Conservation (phyloP, 1,140 invertebrate genomes). For the Pseudomyrmex concolor region DNA sequence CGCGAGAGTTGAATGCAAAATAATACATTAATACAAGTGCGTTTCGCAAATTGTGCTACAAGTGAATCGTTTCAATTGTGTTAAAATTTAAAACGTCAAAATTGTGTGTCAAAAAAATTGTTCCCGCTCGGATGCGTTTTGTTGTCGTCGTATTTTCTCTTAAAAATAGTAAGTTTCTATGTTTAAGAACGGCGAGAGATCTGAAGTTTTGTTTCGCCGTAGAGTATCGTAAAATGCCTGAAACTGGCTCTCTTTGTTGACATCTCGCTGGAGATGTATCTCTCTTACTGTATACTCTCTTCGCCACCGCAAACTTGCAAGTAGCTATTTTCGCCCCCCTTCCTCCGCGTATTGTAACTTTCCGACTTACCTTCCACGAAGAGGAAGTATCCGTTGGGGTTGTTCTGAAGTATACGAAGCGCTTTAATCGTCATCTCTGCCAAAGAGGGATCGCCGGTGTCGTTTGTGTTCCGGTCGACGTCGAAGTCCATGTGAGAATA, state of each 20-base stretch:
- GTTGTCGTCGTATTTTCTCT: background rate
- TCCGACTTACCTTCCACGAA: slow-evolving; percentile 92
- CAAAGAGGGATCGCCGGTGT: slow-evolving; percentile 90
- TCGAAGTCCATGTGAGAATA: slow-evolving; percentile 87
- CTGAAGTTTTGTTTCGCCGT: slow-evolving; percentile 7
- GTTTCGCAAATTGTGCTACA: background rate
- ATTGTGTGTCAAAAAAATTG: background rate
- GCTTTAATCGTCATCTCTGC: slow-evolving; percentile 94
- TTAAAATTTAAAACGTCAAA: background rate
- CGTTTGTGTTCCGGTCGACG: slow-evolving; percentile 86
- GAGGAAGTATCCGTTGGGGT: slow-evolving; percentile 93
- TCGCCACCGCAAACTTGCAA: slow-evolving; percentile 38
- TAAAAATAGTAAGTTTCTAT: background rate
- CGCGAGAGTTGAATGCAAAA: background rate
- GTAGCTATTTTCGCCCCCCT: background rate
- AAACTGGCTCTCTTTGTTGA: slow-evolving; percentile 10
- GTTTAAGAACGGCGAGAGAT: slow-evolving; percentile 17
- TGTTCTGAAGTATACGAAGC: slow-evolving; percentile 91
- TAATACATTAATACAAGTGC: background rate
- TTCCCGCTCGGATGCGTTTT: background rate
- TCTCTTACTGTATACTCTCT: slow-evolving; percentile 19
- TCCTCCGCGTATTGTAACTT: slow-evolving; percentile 13
- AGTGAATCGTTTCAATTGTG: background rate
- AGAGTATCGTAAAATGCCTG: slow-evolving; percentile 8
- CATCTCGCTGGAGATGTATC: slow-evolving; percentile 26